These are phyloP conservation scores for Heliocidaris tuberculata DNA, from an alignment of 35 echinoderm and acorn worm species.

Conservation along the genomic window DNA sequence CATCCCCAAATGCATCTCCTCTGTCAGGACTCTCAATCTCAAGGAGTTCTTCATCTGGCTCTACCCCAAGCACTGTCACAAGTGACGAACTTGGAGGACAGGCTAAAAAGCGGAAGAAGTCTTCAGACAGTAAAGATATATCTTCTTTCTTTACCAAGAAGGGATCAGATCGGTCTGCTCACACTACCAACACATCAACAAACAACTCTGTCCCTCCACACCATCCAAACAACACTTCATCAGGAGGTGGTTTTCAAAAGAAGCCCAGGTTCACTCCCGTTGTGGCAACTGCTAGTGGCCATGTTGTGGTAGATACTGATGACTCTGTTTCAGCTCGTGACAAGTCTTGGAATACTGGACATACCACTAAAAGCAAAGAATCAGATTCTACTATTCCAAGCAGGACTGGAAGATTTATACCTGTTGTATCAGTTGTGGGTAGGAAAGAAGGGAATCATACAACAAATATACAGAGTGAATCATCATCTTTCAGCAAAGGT, in stretches of 20 bases:
- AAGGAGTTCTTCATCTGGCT: background rate
- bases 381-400: background rate
- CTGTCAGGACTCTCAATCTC: background rate
- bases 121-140: constrained; percentile 19
- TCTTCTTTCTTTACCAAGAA: constrained; percentile 30
- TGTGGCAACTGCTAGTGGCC: constrained; percentile 29
- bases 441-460: background rate
- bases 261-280: constrained; percentile 20
- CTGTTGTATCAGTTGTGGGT: background rate
- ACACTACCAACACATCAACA: background rate
- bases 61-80: background rate
- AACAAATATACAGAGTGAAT: background rate
- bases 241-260: background rate
- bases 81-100: background rate
- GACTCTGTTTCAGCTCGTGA: background rate
- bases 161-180: background rate
- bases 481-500: background rate
- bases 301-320: background rate
- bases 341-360: background rate
- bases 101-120: background rate
- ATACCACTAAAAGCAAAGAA: background rate
- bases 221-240: background rate
- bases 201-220: background rate
- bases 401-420: background rate
- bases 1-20: background rate